Conservation (phyloP, 1,140 invertebrate genomes). For the Habropoda laboriosa region DNA sequence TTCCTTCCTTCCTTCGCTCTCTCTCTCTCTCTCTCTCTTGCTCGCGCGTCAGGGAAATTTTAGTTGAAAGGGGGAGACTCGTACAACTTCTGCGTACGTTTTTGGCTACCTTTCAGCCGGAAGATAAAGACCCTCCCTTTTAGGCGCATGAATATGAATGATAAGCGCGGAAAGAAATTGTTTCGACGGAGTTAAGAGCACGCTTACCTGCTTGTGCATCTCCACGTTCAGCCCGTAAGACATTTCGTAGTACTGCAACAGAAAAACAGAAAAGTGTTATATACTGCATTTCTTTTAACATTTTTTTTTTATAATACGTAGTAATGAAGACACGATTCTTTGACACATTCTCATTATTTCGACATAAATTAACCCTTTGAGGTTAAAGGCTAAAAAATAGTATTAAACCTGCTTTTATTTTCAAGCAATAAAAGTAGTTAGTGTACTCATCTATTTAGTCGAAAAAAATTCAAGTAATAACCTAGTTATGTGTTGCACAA, state of each 20-base stretch:
- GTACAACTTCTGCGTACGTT: background rate
- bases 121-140: background rate
- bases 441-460: too few relatives aligned
- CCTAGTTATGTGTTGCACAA: too few relatives aligned
- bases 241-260: slow-evolving; percentile 92
- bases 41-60: background rate
- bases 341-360: background rate
- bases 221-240: slow-evolving; percentile 91
- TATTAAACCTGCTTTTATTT: too few relatives aligned
- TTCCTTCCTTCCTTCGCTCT: too few relatives aligned
- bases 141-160: background rate
- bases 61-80: background rate
- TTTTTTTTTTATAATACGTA: background rate
- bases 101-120: background rate
- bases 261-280: slow-evolving; percentile 54
- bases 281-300: background rate
- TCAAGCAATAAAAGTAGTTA: too few relatives aligned
- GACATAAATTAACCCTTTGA: too few relatives aligned
- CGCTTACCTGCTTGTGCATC: slow-evolving; percentile 91
- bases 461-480: too few relatives aligned
- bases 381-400: too few relatives aligned
- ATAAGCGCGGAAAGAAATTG: slow-evolving; percentile 1
- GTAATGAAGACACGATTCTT: too few relatives aligned
- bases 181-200: background rate
- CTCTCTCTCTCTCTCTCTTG: too few relatives aligned